Evolutionary conservation across 37 sponge, comb jelly and placozoan genomes (phyloP).

Genomic region (Eunapius fragilis): DNA sequence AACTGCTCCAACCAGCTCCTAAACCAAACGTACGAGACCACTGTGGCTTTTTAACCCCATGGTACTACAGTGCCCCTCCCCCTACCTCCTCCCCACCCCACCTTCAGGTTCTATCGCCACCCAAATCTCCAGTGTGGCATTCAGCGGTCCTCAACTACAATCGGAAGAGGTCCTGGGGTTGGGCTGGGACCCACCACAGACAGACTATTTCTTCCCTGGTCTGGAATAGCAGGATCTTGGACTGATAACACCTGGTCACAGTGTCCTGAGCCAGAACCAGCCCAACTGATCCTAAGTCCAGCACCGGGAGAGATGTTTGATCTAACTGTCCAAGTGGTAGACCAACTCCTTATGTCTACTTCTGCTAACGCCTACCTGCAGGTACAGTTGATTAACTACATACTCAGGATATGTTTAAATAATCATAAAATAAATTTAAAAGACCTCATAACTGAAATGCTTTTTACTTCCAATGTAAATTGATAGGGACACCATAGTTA

Average conservation of each 20-base stretch:
- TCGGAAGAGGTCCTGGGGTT: conserved; percentile 14
- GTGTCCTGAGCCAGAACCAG: conserved; percentile 47
- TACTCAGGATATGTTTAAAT: too few species aligned
- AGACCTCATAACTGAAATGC: too few species aligned
- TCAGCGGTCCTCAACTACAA: background rate
- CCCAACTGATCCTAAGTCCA: conserved; percentile 58
- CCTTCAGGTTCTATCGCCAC: conserved; percentile 52
- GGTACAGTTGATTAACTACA: too few species aligned
- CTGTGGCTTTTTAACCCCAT: background rate
- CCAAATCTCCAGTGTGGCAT: conserved; percentile 62
- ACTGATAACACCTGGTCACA: conserved; percentile 4
- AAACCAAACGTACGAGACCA: conserved; percentile 42
- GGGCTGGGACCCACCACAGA: conserved; percentile 59
- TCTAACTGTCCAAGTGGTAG: conserved; percentile 66
- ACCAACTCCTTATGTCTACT: conserved; percentile 60
- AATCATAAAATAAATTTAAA: too few species aligned
- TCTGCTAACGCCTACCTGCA: conserved; percentile 41
- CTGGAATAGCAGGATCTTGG: conserved; percentile 60
- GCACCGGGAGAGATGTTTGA: conserved; percentile 87
- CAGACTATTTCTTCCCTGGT: conserved; percentile 70
- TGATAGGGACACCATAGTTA: too few species aligned
- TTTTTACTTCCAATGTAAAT: too few species aligned
- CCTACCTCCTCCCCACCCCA: background rate
- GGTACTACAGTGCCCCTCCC: background rate
- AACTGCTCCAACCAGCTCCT: conserved; percentile 74